These are phyloP conservation scores for Esox lucius DNA, from an alignment of 2,797 vertebrate species.

Conservation along the genomic window DNA sequence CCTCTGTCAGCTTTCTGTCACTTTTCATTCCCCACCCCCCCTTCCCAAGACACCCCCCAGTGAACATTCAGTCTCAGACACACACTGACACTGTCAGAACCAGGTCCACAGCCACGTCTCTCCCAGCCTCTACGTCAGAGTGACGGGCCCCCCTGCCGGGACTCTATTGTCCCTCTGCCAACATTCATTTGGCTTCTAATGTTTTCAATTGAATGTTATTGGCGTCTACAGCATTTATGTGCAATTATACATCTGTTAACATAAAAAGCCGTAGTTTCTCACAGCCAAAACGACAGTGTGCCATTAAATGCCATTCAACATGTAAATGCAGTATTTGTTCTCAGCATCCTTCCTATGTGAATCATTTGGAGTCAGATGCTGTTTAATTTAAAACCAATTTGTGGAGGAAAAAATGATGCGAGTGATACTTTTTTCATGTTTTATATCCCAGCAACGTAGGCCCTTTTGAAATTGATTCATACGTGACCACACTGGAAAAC, in stretches of 20 bases:
- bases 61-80: constrained; percentile 47
- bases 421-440: not conserved
- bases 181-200: constrained; percentile 32
- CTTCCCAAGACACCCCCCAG: constrained; percentile 58
- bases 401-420: no score
- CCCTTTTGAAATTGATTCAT: not conserved
- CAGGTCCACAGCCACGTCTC: constrained; percentile 37
- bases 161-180: constrained; percentile 34
- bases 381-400: not conserved
- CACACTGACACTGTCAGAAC: constrained; percentile 31
- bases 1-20: constrained; percentile 73
- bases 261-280: not conserved
- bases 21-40: constrained; percentile 70
- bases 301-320: not conserved
- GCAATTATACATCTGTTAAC: not conserved
- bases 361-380: not conserved
- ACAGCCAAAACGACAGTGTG: not conserved
- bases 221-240: constrained; percentile 10
- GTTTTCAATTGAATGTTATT: constrained; percentile 25
- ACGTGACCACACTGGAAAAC: not conserved
- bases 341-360: not conserved
- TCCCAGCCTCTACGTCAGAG: constrained; percentile 25
- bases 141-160: not conserved
- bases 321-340: not conserved
- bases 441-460: not conserved